phyloP scores from a whole-genome alignment of 2,888 invertebrate genomes.

The Drosophila cognata region DNA sequence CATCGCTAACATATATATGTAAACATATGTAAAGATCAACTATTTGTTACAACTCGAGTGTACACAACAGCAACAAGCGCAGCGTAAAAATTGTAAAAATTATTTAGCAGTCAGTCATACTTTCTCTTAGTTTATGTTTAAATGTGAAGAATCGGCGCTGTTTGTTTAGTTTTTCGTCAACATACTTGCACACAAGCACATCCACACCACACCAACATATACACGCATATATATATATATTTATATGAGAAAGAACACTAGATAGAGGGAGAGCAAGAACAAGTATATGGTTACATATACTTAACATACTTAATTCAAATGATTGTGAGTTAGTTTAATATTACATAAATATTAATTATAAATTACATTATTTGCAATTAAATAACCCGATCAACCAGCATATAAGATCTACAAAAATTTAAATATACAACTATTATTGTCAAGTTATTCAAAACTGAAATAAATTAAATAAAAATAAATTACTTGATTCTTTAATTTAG shows the following conservation, averaged over 20 bases:
- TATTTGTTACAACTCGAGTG: conserved; percentile 48
- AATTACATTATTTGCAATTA: conserved; percentile 80
- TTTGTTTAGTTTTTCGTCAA: conserved; percentile 54
- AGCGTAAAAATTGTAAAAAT: conserved; percentile 39
- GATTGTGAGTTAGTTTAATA: conserved; percentile 80
- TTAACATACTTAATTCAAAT: conserved; percentile 76
- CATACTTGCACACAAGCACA: conserved; percentile 18
- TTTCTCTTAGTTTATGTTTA: conserved; percentile 57
- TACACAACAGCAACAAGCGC: conserved; percentile 19
- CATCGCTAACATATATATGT: conserved; percentile 30
- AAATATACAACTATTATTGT: conserved; percentile 65
- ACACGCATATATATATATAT: conserved; percentile 42
- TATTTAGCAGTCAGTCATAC: conserved; percentile 64
- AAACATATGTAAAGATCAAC: conserved; percentile 54
- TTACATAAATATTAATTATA: conserved; percentile 77
- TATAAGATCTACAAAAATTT: conserved; percentile 67
- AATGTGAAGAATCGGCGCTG: conserved; percentile 45
- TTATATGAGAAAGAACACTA: conserved; percentile 38
- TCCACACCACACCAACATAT: conserved; percentile 22
- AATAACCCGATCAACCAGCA: conserved; percentile 72
- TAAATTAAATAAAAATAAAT: conserved; percentile 54
- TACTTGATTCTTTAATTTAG: neutral
- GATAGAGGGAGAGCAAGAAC: conserved; percentile 21
- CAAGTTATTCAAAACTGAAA: conserved; percentile 78
- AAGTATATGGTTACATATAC: conserved; percentile 52